phyloP scores from a whole-genome alignment of 2,888 invertebrate species.

The Crepidodera aurea region DNA sequence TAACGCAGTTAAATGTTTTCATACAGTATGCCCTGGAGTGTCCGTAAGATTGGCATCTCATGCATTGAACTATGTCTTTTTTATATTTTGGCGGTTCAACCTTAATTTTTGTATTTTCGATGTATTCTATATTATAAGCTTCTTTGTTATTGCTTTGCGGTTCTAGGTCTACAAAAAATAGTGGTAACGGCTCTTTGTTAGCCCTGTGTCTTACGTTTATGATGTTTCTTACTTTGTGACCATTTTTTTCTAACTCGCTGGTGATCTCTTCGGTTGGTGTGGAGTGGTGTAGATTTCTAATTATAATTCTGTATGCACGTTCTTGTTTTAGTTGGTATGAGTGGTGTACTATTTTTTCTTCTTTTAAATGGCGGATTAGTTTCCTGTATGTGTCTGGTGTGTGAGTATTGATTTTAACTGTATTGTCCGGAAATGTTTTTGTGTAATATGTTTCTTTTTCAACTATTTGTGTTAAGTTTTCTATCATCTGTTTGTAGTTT shows the following conservation, averaged over 20 bases:
- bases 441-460: too few relatives aligned
- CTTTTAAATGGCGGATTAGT: background rate
- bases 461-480: background rate
- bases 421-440: background rate
- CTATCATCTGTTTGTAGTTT: background rate
- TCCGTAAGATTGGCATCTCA: background rate
- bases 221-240: conserved; percentile 3
- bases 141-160: background rate
- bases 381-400: background rate
- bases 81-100: background rate
- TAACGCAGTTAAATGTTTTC: background rate
- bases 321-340: conserved; percentile 1
- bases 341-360: background rate
- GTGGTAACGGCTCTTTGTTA: conserved; percentile 1
- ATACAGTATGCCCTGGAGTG: background rate
- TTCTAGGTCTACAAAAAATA: background rate
- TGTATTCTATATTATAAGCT: background rate
- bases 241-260: background rate
- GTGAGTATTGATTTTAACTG: background rate
- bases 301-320: conserved; percentile 1
- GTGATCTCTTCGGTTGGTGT: conserved; percentile 1
- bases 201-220: conserved; percentile 4
- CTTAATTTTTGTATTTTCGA: background rate
- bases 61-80: background rate
- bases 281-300: conserved; percentile 7